Evolutionary conservation across 1,140 invertebrate species (phyloP).

Genomic region (Sogatella furcifera): DNA sequence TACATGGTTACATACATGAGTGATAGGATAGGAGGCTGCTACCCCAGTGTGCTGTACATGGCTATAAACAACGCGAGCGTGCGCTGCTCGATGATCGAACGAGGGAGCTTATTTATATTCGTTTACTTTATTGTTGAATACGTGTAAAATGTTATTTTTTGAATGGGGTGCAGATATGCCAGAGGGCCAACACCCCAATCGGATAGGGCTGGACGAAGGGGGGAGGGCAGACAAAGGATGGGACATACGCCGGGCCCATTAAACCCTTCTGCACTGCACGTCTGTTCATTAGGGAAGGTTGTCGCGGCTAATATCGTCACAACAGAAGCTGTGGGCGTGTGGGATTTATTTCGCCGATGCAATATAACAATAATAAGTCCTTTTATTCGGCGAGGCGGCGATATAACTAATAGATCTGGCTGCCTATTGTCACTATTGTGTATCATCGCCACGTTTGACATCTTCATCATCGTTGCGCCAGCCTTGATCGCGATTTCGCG

Average conservation of each 20-base stretch:
- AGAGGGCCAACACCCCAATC: too few relatives aligned
- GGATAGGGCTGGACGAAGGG: background rate
- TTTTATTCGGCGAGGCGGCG: background rate
- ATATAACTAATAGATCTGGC: slow-evolving; percentile 1
- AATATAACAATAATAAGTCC: too few relatives aligned
- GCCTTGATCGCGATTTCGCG: too few relatives aligned
- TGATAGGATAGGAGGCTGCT: too few relatives aligned
- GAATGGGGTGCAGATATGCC: too few relatives aligned
- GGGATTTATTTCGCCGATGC: background rate
- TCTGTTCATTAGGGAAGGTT: background rate
- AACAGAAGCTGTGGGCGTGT: background rate
- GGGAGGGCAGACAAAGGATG: background rate
- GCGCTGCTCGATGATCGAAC: background rate
- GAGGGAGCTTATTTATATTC: slow-evolving; percentile 3
- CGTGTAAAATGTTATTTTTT: background rate
- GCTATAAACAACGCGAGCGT: too few relatives aligned
- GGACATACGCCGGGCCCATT: background rate
- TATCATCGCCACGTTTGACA: background rate
- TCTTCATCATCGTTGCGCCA: background rate
- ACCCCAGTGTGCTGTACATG: too few relatives aligned
- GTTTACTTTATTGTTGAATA: slow-evolving; percentile 4
- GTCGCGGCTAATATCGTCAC: background rate
- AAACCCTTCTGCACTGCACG: background rate
- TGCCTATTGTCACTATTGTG: background rate
- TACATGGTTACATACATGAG: too few relatives aligned